Evolutionary conservation across 2,888 invertebrate genomes (phyloP), one percentile per base, ranked within the genome.

Genomic region (Caenorhabditis sp.): DNA sequence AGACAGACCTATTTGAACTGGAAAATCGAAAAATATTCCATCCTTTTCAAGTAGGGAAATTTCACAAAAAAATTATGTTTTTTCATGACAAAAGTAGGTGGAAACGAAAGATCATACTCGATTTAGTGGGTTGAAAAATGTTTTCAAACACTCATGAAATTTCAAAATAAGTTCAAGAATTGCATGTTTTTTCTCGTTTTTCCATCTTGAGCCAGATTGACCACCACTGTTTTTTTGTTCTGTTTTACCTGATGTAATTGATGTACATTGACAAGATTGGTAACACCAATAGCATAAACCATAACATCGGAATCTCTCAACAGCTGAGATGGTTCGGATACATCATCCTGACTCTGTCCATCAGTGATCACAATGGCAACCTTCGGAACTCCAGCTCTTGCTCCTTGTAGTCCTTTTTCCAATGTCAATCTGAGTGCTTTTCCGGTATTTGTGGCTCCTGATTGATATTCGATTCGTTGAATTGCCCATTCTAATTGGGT

Each of bases 341-440:
- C 86, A 31, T 84, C 84, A 70, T 86, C 86, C 76, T 81, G 88
- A 31, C 88, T 88, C 58, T 86, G 84, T 17, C 89, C 89, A 67
- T 89, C 89, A 0, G 89, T 88, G 26, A 89, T 84, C 5, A 89
- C 88, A 23, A 89, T 81, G 8, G 86, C 88, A 0, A 88, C 84
- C 71, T 86, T 87, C 0, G 88, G 88, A 1, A 88, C 83, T 1
- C 83, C 85, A 0, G 84, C 81, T 6, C 87, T 68, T 0, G 84
- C 76, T 19, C 81, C 82, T 69, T 80, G 78, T 58, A 87, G 81
- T 1, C 66, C 74, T 21, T 81, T 81, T 23, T 81, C 78, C 14
- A 81, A 66, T 1, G 84, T 79, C 58, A 83, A 79, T 21, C 76
- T 61, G 23, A 87, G 65, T 6, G 87, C 87, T 26, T 81, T 69